Evolutionary conservation across 2,888 invertebrate genomes (phyloP).

Genomic region (Thalpophila matura): DNA sequence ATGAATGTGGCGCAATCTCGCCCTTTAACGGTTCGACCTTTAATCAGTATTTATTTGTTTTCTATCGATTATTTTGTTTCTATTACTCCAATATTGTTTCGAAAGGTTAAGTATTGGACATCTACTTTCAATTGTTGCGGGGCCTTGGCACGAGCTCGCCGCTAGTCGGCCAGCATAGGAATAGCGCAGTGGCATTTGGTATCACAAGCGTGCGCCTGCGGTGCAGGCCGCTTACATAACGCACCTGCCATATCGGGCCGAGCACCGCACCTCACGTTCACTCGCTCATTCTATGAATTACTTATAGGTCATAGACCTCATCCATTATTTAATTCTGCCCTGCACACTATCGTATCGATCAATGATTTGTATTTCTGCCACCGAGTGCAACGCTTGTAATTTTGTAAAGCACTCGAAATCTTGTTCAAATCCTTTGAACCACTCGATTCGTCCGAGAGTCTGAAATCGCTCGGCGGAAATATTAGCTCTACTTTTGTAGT

Average conservation of each 20-base stretch:
- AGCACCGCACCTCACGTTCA: slow-evolving; percentile 86
- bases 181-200: slow-evolving; percentile 85
- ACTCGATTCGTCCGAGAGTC: slow-evolving; percentile 61
- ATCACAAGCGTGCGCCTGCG: slow-evolving; percentile 73
- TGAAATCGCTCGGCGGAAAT: slow-evolving; percentile 71
- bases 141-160: slow-evolving; percentile 82
- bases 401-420: slow-evolving; percentile 48
- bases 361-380: slow-evolving; percentile 65
- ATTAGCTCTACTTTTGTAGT: slow-evolving; percentile 68
- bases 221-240: slow-evolving; percentile 86
- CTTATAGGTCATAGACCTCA: slow-evolving; percentile 89
- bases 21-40: slow-evolving; percentile 73
- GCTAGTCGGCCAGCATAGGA: slow-evolving; percentile 77
- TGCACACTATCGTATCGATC: slow-evolving; percentile 72
- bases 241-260: slow-evolving; percentile 89
- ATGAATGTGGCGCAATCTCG: slow-evolving; percentile 75
- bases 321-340: slow-evolving; percentile 83
- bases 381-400: slow-evolving; percentile 43
- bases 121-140: slow-evolving; percentile 84
- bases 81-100: slow-evolving; percentile 68
- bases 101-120: slow-evolving; percentile 75
- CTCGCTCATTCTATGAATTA: slow-evolving; percentile 89
- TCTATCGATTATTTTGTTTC: slow-evolving; percentile 63
- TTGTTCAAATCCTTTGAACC: slow-evolving; percentile 52
- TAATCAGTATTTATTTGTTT: slow-evolving; percentile 65